phyloP scores from a whole-genome alignment of 2,113 vertebrate species.

The Calidris pygmaea region DNA sequence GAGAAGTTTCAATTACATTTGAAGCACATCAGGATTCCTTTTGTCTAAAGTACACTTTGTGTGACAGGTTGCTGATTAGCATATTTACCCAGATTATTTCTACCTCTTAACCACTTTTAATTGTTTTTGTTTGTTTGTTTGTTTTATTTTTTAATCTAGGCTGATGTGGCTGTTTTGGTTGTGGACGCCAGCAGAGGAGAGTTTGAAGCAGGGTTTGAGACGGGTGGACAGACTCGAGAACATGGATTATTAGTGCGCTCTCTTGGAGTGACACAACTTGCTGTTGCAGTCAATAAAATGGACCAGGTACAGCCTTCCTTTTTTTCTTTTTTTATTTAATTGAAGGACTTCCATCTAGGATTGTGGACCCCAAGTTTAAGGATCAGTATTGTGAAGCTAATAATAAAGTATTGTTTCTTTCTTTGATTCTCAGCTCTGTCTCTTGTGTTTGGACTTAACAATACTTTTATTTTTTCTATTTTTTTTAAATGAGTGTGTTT shows the following conservation, averaged over 20 bases:
- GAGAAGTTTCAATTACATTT: not conserved
- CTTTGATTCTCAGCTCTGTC: not conserved
- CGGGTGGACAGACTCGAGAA: slow-evolving; percentile 94
- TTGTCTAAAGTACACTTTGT: rapidly evolving
- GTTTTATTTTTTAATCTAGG: slow-evolving; percentile 69
- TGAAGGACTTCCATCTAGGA: not conserved
- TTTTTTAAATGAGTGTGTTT: not conserved
- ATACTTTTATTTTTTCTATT: not conserved
- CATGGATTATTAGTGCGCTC: slow-evolving; percentile 95
- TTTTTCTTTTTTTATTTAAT: not conserved
- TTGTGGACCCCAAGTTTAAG: not conserved
- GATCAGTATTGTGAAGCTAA: not conserved
- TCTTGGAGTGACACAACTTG: slow-evolving; percentile 96
- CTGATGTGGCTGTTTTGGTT: slow-evolving; percentile 93
- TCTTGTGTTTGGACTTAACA: not conserved
- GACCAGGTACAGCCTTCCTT: slow-evolving; percentile 83
- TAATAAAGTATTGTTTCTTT: not conserved
- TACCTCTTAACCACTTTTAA: not conserved
- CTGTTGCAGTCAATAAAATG: slow-evolving; percentile 98
- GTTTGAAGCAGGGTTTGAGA: slow-evolving; percentile 98
- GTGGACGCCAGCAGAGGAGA: slow-evolving; percentile 95
- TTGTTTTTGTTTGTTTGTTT: not conserved
- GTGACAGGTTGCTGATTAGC: not conserved
- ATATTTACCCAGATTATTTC: not conserved
- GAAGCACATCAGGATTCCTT: not conserved